phyloP scores from a whole-genome alignment of 2,113 vertebrate genomes.

The Pavo muticus region DNA sequence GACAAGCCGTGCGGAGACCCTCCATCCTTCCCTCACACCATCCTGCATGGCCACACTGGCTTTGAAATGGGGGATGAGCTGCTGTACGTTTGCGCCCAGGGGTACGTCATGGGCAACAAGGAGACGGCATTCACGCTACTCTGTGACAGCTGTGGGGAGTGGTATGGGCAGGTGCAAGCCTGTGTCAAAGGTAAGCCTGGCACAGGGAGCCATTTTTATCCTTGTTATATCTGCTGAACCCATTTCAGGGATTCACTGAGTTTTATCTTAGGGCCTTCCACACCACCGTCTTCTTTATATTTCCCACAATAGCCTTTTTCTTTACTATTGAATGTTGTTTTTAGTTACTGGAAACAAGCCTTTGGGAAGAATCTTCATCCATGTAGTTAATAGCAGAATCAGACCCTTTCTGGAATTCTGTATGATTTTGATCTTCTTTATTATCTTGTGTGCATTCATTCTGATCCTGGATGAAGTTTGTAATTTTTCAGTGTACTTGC shows the following conservation, averaged over 20 bases:
- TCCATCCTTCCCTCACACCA: conserved; percentile 88
- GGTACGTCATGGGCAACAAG: conserved; percentile 80
- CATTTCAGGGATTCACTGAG: background rate
- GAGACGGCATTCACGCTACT: conserved; percentile 88
- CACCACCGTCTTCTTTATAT: background rate
- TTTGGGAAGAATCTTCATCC: background rate
- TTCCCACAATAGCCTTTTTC: background rate
- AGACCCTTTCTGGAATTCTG: background rate
- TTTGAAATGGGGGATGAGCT: conserved; percentile 93
- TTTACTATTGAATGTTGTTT: background rate
- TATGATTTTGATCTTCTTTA: background rate
- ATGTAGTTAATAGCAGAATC: background rate
- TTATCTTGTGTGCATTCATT: background rate
- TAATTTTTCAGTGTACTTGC: background rate
- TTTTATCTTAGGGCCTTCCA: background rate
- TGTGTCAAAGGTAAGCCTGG: conserved; percentile 88
- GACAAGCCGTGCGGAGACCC: conserved; percentile 91
- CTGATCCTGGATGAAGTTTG: background rate
- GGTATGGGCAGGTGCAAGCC: conserved; percentile 92
- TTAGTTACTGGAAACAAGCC: background rate
- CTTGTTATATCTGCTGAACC: rapidly evolving
- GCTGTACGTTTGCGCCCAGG: conserved; percentile 86
- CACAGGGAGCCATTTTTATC: rapidly evolving
- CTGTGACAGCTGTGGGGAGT: conserved; percentile 94
- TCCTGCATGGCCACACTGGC: conserved; percentile 86